Evolutionary conservation across 2,113 vertebrate species (phyloP).

Genomic region (Gymnarchus niloticus): DNA sequence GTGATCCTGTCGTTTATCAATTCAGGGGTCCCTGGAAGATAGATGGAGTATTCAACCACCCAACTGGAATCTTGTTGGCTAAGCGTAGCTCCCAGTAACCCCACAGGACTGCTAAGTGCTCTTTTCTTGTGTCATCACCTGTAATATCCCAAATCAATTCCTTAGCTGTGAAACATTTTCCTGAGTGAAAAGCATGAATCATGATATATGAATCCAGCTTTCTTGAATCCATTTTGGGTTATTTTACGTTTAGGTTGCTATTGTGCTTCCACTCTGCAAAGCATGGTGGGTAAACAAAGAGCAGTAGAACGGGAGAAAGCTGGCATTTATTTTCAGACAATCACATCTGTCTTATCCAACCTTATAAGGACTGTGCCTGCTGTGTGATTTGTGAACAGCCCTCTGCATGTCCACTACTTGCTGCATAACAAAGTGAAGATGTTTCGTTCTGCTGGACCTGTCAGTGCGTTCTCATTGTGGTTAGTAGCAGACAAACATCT

Average conservation of each 20-base stretch:
- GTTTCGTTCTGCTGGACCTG: not conserved
- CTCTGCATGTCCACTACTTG: not conserved
- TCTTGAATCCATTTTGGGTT: not conserved
- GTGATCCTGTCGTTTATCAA: no score
- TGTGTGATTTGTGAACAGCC: no score
- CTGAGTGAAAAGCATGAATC: not conserved
- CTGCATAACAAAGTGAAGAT: not conserved
- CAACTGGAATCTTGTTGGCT: not conserved
- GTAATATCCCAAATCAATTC: not conserved
- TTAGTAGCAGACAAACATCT: not conserved
- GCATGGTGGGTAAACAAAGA: not conserved
- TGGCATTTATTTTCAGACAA: not conserved
- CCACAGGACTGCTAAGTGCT: not conserved
- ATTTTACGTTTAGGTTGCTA: not conserved
- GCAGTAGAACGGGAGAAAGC: no score
- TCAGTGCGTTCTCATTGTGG: not conserved
- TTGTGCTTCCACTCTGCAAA: not conserved
- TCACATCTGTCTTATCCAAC: not conserved
- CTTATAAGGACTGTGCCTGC: not conserved
- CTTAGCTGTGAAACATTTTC: not conserved
- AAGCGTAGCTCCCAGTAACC: not conserved
- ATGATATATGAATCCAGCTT: not conserved
- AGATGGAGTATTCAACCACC: not conserved
- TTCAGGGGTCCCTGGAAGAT: not conserved
- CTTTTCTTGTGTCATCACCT: not conserved